Evolutionary conservation across 2,797 vertebrate species (phyloP).

Genomic region (Pseudomugil gertrudae): DNA sequence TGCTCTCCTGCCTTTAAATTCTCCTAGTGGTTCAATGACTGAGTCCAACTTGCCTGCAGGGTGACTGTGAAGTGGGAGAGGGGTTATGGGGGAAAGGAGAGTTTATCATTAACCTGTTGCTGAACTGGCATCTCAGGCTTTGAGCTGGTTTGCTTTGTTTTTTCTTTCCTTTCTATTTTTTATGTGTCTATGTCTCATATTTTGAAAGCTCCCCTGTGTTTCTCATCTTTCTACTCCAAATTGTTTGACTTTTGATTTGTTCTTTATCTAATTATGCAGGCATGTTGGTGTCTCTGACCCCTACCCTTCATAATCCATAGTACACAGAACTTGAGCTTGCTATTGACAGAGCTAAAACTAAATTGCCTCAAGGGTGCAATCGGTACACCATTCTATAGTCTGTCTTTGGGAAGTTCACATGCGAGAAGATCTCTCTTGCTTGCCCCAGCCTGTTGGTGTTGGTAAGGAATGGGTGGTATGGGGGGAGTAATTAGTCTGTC

Average conservation of each 20-base stretch:
- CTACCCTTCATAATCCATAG: background rate
- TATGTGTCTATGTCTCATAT: background rate
- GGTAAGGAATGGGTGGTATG: constrained; percentile 69
- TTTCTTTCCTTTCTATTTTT: too few relatives aligned
- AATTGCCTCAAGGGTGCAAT: constrained; percentile 11
- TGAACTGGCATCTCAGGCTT: constrained; percentile 45
- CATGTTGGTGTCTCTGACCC: background rate
- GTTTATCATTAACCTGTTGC: constrained; percentile 66
- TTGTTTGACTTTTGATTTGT: background rate
- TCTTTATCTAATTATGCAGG: background rate
- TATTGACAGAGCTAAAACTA: constrained; percentile 7
- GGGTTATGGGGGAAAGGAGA: background rate
- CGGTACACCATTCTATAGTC: background rate
- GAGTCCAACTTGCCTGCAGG: constrained; percentile 51
- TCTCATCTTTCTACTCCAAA: background rate
- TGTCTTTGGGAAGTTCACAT: constrained; percentile 19
- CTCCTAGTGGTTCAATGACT: constrained; percentile 48
- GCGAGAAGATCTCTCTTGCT: constrained; percentile 29
- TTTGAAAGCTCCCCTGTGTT: background rate
- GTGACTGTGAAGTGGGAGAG: constrained; percentile 7
- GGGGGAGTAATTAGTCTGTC: constrained; percentile 71
- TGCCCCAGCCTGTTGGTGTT: constrained; percentile 67
- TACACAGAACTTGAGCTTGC: constrained; percentile 3
- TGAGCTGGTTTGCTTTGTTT: constrained; percentile 20
- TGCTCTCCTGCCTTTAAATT: constrained; percentile 48